Conservation (phyloP, 2,113 vertebrate genomes). For the Pithys albifrons region DNA sequence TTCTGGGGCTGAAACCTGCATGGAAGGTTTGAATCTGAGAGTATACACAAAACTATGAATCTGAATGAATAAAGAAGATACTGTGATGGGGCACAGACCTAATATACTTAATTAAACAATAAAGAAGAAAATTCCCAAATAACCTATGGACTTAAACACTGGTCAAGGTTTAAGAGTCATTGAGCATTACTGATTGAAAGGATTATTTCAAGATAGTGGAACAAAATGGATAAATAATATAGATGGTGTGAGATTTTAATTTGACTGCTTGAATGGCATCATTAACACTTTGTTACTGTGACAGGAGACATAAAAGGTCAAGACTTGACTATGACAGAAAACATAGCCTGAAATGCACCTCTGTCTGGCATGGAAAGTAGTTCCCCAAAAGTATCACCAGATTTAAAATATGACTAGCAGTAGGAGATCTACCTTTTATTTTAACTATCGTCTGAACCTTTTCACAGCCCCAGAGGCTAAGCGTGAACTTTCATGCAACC, state of each 20-base stretch:
- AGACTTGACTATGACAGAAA: not conserved
- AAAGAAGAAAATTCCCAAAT: not conserved
- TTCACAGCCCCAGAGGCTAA: conserved; percentile 20
- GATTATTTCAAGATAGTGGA: not conserved
- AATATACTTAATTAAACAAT: not conserved
- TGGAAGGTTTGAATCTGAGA: not conserved
- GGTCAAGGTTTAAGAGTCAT: not conserved
- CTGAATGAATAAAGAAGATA: not conserved
- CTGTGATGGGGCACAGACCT: not conserved
- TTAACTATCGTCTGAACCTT: not conserved
- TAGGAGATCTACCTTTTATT: not conserved
- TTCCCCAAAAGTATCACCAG: not conserved
- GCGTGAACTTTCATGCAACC: not conserved
- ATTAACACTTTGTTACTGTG: not conserved
- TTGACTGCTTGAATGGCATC: not conserved
- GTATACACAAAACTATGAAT: rapidly evolving
- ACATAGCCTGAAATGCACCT: not conserved
- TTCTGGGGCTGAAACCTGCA: not conserved
- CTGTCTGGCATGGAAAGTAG: not conserved
- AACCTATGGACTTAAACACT: not conserved
- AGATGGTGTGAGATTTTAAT: not conserved
- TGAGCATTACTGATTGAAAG: not conserved
- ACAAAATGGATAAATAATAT: not conserved
- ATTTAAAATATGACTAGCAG: not conserved
- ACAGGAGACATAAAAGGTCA: not conserved